A percentile compares a stretch with the other conserved stretches of the same genome.
phyloP scores from a whole-genome alignment of 2,113 vertebrate species.

The Aptenodytes patagonicus region DNA sequence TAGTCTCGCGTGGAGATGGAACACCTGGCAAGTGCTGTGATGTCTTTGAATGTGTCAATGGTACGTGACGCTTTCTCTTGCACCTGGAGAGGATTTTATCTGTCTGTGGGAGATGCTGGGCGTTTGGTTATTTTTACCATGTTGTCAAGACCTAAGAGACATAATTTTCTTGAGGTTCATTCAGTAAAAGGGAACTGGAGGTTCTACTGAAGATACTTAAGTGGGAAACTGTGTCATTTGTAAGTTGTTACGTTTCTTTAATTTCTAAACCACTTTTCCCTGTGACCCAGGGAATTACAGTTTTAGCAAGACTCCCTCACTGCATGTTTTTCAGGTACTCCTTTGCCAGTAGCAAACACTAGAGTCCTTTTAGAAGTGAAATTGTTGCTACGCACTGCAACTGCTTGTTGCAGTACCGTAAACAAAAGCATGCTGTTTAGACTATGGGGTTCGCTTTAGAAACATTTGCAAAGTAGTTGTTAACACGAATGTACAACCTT shows the following conservation, averaged over 20 bases:
- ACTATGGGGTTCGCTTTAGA: neutral
- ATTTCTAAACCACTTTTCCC: neutral
- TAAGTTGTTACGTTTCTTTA: neutral
- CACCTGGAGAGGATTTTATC: neutral
- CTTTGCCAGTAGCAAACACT: neutral
- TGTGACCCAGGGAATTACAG: neutral
- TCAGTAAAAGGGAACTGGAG: neutral
- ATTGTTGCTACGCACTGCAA: neutral
- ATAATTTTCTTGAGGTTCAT: neutral
- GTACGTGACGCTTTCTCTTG: conserved; percentile 75
- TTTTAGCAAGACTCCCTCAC: neutral
- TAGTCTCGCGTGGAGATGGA: conserved; percentile 85
- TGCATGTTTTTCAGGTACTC: neutral
- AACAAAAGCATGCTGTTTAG: neutral
- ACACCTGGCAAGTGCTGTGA: conserved; percentile 92
- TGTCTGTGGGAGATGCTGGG: neutral
- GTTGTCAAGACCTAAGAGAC: neutral
- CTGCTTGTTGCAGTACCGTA: neutral
- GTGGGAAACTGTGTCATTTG: neutral
- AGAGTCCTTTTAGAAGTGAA: neutral
- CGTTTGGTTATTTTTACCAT: neutral
- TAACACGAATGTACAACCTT: neutral
- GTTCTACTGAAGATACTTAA: neutral
- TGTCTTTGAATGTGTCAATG: conserved; percentile 89
- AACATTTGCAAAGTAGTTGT: neutral